Base-by-base conservation (phyloP, 2,888 invertebrate genomes). In the Leucoptera coffeella region DNA sequence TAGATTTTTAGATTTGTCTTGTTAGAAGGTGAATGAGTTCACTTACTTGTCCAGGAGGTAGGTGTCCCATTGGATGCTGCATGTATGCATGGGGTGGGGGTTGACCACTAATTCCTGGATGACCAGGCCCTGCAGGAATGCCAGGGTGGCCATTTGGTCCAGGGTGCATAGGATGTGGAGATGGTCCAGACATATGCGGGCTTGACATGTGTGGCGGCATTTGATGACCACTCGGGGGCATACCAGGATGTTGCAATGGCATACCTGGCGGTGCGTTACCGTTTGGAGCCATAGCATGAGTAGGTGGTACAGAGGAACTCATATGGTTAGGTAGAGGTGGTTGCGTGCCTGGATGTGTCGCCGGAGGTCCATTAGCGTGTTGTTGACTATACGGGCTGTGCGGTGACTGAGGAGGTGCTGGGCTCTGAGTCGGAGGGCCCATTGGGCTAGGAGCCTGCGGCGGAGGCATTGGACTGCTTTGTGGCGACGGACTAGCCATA, bases 401-500 rank as follows among this genome's bases (percentile, higher is more conserved):
- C 4, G 83, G 83, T 3, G 83, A 82, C 27, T 78, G 80, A 14
- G 81, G 76, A 7, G 82, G 82, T 14, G 80, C 82, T 29, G 85
- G 85, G 37, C 85, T 84, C 47, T 86, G 87, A 4, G 82, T 82
- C 4, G 87, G 87, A 3, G 87, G 87, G 1, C 87, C 87, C 87
- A 88, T 88, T 0, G 88, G 87, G 43, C 87, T 86, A 11, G 87
- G 86, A 4, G 85, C 85, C 60, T 87, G 88, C 2, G 88, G 87
- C 23, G 85, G 85, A 20, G 87, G 87, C 88, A 88, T 88, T 19
- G 88, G 87, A 45, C 86, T 87, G 36, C 78, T 85, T 56, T 85
- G 85, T 31, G 87, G 87, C 37, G 87, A 86, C 30, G 87, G 86
- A 53, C 86, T 87, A 43, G 86, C 82, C 87, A 87, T 87, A n/a